Evolutionary conservation across 1,140 invertebrate species (phyloP), one percentile per base, ranked within the genome.

Genomic region (Caenorhabditis latens): DNA sequence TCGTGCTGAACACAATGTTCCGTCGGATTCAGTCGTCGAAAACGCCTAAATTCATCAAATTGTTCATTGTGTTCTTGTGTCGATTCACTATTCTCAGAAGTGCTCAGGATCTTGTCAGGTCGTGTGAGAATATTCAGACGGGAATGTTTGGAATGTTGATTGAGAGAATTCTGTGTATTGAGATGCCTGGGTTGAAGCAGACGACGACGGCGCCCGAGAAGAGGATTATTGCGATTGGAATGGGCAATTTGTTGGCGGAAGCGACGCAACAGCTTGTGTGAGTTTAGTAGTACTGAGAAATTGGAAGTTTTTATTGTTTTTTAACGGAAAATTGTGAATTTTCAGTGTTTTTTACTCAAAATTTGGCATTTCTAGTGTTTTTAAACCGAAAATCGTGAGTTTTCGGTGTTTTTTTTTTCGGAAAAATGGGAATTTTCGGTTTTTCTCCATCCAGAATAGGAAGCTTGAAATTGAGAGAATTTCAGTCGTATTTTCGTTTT

Each of bases 111-210:
- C 21, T 88, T 13, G 87, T 83, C 0, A 48, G 75, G 32, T 43
- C 67, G 13, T 50, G 87, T 61, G 84, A 67, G 55, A 43, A 24
- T 13, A 88, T 88, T 19, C 87, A 88, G 48, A 50, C 61, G 19
- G 83, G 83, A 11, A 79, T 88, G 46, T 88, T 88, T 42, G 40
- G 40, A 43, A 85, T 88, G 87, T 16, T 88, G 16, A 84, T 88
- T 7, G 83, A 84, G 14, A 63, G 32, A 19, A 32, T 88, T 14
- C 67, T 84, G n/a, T 55, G 87, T 19, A 50, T 42, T 5, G 67
- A 61, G n/a, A 40, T 84, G 43, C 46, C 46, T 9, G 75, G 32
- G 58, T 19, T 87, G 46, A 83, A 83, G 61, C 58, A 87, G n/a
- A 50, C 79, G n/a, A 84, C 83, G 24, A 85, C 87, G 21, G 53